Evolutionary conservation across 2,888 invertebrate genomes (phyloP).

Genomic region (Ichneumoninae sp.): DNA sequence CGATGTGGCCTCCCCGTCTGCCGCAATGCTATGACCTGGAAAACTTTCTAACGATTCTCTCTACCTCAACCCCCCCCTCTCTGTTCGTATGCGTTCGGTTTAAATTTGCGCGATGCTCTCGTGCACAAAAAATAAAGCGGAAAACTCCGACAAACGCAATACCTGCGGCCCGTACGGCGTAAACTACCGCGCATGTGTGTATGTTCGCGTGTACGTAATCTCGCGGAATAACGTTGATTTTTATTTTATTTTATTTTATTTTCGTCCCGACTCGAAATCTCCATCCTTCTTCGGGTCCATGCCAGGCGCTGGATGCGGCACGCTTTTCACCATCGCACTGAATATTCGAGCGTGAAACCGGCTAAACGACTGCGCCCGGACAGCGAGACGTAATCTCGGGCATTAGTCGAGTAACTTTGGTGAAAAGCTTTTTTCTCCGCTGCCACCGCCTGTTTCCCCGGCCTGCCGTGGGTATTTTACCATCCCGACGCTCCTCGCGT

Average conservation of each 20-base stretch:
- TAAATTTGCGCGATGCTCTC: constrained; percentile 22
- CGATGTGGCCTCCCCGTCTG: constrained; percentile 8
- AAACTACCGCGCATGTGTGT: background rate
- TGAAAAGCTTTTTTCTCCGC: constrained; percentile 63
- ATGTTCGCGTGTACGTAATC: constrained; percentile 7
- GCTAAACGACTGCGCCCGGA: constrained; percentile 39
- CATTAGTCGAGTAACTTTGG: constrained; percentile 67
- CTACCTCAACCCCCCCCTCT: background rate
- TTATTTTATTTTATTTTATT: background rate
- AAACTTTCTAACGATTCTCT: constrained; percentile 10
- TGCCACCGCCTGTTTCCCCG: constrained; percentile 43
- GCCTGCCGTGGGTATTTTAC: constrained; percentile 60
- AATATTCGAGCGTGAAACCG: constrained; percentile 51
- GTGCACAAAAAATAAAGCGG: constrained; percentile 10
- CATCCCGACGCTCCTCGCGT: constrained; percentile 59
- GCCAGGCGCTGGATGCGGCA: constrained; percentile 9
- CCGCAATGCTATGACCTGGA: constrained; percentile 8
- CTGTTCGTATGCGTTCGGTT: background rate
- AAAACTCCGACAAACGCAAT: constrained; percentile 20
- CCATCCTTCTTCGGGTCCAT: constrained; percentile 30
- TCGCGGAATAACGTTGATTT: constrained; percentile 14
- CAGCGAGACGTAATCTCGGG: constrained; percentile 65
- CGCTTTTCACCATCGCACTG: constrained; percentile 27
- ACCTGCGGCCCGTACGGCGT: background rate
- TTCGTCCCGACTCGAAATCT: constrained; percentile 1